A percentile compares a stretch with the other conserved stretches of the same genome.
Conservation (phyloP, 2,888 invertebrate genomes). For the Hypomecis punctinalis region DNA sequence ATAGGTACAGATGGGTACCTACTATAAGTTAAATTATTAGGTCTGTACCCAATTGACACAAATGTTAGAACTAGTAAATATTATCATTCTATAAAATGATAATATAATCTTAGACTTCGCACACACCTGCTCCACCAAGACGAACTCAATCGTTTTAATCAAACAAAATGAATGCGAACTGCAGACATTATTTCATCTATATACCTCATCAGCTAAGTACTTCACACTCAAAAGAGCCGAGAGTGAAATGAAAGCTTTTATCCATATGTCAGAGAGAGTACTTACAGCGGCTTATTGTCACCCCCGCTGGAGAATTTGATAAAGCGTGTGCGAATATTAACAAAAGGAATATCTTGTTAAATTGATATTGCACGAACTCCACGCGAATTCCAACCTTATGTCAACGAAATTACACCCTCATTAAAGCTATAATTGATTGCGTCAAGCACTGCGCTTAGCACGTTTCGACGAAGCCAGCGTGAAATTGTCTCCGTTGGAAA, state of each 20-base stretch:
- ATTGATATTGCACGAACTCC: conserved; percentile 75
- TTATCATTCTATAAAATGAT: no score
- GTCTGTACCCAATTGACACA: no score
- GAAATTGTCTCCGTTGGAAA: conserved; percentile 85
- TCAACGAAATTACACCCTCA: conserved; percentile 37
- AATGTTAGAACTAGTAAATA: no score
- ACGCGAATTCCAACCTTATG: conserved; percentile 63
- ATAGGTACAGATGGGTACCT: no score
- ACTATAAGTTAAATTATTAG: no score
- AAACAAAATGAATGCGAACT: conserved; percentile 21
- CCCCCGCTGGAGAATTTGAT: conserved; percentile 85
- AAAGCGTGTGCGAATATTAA: conserved; percentile 86
- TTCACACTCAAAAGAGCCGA: conserved; percentile 79
- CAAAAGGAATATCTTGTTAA: conserved; percentile 86
- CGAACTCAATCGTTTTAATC: conserved; percentile 16
- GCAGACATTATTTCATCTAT: conserved; percentile 24
- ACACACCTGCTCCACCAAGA: background rate
- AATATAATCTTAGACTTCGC: no score
- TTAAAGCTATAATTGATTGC: conserved; percentile 62
- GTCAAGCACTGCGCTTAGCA: conserved; percentile 57
- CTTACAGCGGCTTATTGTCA: conserved; percentile 85
- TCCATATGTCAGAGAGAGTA: conserved; percentile 85
- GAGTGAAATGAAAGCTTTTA: conserved; percentile 85
- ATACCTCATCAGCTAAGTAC: conserved; percentile 55
- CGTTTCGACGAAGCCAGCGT: conserved; percentile 70